A percentile compares a stretch with the other conserved stretches of the same genome.
These are phyloP conservation scores for Colinus virginianus DNA, from an alignment of 2,113 vertebrate species.

Conservation along the genomic window DNA sequence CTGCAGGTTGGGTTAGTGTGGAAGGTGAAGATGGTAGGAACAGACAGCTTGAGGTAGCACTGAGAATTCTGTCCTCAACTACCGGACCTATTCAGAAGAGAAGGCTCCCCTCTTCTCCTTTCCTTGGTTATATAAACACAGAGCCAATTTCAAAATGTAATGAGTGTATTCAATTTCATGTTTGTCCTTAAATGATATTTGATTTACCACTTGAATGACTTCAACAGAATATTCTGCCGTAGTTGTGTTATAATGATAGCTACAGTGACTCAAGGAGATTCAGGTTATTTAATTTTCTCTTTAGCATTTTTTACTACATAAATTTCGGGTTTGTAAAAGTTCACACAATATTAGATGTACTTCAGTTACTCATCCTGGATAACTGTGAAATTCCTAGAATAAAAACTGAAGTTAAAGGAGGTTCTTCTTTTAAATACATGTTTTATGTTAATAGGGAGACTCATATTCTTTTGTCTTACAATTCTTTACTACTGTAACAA, in stretches of 20 bases:
- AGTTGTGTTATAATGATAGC: not conserved
- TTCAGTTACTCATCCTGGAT: not conserved
- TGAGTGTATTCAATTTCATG: not conserved
- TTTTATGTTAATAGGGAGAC: not conserved
- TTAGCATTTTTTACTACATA: fast-evolving
- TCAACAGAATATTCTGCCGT: not conserved
- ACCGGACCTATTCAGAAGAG: not conserved
- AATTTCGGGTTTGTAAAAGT: not conserved
- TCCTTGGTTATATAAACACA: not conserved
- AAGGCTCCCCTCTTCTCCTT: fast-evolving
- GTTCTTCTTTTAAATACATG: too few relatives aligned
- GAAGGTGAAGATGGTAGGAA: not conserved
- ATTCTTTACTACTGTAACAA: not conserved
- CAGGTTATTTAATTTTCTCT: not conserved
- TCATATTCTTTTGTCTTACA: not conserved
- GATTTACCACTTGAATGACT: not conserved
- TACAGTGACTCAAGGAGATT: not conserved
- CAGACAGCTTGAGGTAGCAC: not conserved
- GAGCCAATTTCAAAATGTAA: not conserved
- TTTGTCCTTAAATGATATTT: not conserved
- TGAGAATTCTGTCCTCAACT: not conserved
- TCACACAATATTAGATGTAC: too few relatives aligned
- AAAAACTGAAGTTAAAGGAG: not conserved
- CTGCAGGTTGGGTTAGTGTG: not conserved
- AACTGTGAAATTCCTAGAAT: not conserved